These are phyloP conservation scores for Chelon labrosus DNA, from an alignment of 2,797 vertebrate genomes.

Conservation along the genomic window DNA sequence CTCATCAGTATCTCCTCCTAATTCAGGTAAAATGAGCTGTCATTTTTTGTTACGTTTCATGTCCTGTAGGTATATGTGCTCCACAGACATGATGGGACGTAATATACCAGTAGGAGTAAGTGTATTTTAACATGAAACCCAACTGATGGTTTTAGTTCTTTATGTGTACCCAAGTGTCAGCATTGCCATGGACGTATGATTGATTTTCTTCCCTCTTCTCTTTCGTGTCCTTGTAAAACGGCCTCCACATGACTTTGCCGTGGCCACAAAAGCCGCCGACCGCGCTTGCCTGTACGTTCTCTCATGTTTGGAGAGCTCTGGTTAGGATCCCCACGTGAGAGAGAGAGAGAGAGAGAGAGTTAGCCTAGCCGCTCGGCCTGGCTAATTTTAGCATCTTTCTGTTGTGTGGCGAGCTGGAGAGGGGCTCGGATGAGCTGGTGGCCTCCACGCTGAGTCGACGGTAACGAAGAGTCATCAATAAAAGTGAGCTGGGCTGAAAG, in stretches of 20 bases:
- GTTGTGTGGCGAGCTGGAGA: constrained; percentile 72
- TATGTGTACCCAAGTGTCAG: constrained; percentile 69
- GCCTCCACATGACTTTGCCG: constrained; percentile 75
- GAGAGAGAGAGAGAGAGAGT: constrained; percentile 7
- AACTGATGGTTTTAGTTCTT: constrained; percentile 55
- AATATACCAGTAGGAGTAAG: constrained; percentile 19
- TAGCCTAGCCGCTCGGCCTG: constrained; percentile 53
- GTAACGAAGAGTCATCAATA: constrained; percentile 80
- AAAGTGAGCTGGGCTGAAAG: constrained; percentile 71
- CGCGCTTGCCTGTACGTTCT: constrained; percentile 46
- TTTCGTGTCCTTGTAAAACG: constrained; percentile 68
- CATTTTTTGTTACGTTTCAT: constrained; percentile 30
- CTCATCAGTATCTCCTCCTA: constrained; percentile 13
- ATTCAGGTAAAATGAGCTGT: constrained; percentile 9
- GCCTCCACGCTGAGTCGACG: constrained; percentile 71
- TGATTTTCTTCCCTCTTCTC: constrained; percentile 43
- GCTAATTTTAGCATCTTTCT: constrained; percentile 82
- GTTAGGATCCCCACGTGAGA: constrained; percentile 69
- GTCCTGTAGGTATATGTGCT: constrained; percentile 17
- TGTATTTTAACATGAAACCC: constrained; percentile 31
- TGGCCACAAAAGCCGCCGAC: constrained; percentile 68
- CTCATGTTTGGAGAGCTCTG: constrained; percentile 72
- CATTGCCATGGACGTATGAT: constrained; percentile 59
- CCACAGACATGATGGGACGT: neutral
- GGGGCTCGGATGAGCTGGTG: constrained; percentile 70